Conservation (phyloP, 23 tunicate genomes). For the Corella eumyota region DNA sequence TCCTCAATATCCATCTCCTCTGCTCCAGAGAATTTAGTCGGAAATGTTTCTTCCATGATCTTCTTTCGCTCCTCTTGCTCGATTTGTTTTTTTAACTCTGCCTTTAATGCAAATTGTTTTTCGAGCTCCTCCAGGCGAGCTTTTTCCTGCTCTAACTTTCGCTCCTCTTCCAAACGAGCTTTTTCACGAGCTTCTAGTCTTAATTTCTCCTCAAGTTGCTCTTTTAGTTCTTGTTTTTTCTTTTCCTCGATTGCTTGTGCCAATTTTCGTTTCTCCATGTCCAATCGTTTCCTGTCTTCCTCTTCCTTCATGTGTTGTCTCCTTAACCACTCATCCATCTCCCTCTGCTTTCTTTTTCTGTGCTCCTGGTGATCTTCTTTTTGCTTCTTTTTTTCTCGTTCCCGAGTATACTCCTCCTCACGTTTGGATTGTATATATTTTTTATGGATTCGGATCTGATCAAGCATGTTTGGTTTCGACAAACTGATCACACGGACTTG, state of each 20-base stretch:
- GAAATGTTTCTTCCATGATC: constrained; percentile 16
- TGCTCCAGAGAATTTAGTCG: constrained; percentile 21
- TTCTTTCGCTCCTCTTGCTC: constrained; percentile 2
- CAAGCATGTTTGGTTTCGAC: constrained; percentile 65
- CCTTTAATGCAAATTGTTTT: constrained; percentile 12
- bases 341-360: constrained; percentile 50
- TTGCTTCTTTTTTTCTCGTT: constrained; percentile 38
- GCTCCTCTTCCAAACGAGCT: no score
- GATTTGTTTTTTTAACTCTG: constrained; percentile 19
- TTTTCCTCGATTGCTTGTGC: no score
- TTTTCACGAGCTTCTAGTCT: no score
- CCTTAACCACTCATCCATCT: constrained; percentile 61
- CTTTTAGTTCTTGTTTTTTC: no score
- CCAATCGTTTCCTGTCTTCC: constrained; percentile 28
- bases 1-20: constrained; percentile 77
- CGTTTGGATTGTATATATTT: constrained; percentile 49
- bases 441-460: constrained; percentile 44
- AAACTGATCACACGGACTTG: constrained; percentile 54
- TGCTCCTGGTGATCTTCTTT: constrained; percentile 31
- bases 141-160: no score
- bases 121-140: constrained; percentile 11
- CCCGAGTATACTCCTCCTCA: constrained; percentile 49
- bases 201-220: no score
- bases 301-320: constrained; percentile 51
- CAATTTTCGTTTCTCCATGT: constrained; percentile 17